Conservation (phyloP, 92 coral and sea anemone genomes). For the Scolanthus callimorphus region DNA sequence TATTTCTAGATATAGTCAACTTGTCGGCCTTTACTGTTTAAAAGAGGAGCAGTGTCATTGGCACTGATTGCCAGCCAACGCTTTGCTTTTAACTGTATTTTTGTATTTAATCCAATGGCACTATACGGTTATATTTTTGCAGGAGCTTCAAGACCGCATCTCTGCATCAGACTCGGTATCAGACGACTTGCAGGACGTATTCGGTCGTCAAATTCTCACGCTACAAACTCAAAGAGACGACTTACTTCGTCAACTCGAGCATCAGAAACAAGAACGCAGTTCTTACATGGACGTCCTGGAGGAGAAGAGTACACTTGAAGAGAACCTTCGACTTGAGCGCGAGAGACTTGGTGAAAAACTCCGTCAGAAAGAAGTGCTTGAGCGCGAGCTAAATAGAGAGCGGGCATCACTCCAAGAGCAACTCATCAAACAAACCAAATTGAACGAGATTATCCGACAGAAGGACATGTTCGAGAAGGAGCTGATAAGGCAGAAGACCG, state of each 20-base stretch:
- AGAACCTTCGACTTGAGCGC: conserved; percentile 86
- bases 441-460: conserved; percentile 91
- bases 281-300: conserved; percentile 90
- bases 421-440: conserved; percentile 88
- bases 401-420: conserved; percentile 89
- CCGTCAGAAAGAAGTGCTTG: conserved; percentile 86
- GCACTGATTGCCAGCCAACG: too few species aligned
- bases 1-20: too few species aligned
- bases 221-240: conserved; percentile 91
- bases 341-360: conserved; percentile 84
- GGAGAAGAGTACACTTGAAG: conserved; percentile 90
- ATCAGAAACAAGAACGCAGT: conserved; percentile 89
- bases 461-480: conserved; percentile 93
- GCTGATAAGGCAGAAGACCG: conserved; percentile 77
- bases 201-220: conserved; percentile 86
- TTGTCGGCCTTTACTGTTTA: too few species aligned
- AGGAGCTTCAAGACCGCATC: conserved; percentile 91
- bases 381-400: conserved; percentile 86
- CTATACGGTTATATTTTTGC: conserved; percentile 1
- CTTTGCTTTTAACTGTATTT: too few species aligned
- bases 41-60: too few species aligned
- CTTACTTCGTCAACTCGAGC: conserved; percentile 80
- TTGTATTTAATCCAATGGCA: too few species aligned
- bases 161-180: conserved; percentile 90
- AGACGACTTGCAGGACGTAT: conserved; percentile 89